Evolutionary conservation across 2,797 vertebrate species (phyloP).

Genomic region (Chiroxiphia lanceolata): DNA sequence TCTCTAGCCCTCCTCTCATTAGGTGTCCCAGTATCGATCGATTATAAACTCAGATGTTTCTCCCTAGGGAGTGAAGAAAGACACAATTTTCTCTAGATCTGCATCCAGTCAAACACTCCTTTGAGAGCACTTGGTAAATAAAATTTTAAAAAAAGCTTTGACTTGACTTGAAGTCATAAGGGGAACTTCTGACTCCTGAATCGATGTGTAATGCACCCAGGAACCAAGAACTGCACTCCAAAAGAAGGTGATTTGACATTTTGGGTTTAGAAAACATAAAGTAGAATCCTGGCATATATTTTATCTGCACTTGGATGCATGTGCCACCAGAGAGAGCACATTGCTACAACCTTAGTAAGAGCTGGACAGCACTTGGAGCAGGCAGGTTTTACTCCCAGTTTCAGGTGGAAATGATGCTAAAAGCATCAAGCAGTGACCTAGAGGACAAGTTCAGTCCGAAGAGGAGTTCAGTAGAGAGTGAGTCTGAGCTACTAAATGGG

Average conservation of each 20-base stretch:
- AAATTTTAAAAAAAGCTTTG: background rate
- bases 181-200: background rate
- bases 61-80: background rate
- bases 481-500: background rate
- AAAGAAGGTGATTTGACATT: background rate
- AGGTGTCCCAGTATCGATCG: background rate
- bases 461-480: background rate
- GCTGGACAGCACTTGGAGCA: background rate
- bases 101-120: background rate
- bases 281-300: background rate
- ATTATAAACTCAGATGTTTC: background rate
- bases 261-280: accelerated
- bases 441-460: background rate
- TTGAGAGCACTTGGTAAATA: background rate
- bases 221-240: accelerated
- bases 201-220: background rate
- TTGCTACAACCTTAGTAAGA: background rate
- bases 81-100: background rate
- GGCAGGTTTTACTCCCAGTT: background rate
- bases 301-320: background rate
- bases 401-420: background rate
- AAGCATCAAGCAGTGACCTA: background rate
- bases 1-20: background rate
- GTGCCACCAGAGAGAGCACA: background rate
- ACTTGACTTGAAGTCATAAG: background rate